Evolutionary conservation across 1,140 invertebrate genomes (phyloP).

Genomic region (Drosophila murphyi): DNA sequence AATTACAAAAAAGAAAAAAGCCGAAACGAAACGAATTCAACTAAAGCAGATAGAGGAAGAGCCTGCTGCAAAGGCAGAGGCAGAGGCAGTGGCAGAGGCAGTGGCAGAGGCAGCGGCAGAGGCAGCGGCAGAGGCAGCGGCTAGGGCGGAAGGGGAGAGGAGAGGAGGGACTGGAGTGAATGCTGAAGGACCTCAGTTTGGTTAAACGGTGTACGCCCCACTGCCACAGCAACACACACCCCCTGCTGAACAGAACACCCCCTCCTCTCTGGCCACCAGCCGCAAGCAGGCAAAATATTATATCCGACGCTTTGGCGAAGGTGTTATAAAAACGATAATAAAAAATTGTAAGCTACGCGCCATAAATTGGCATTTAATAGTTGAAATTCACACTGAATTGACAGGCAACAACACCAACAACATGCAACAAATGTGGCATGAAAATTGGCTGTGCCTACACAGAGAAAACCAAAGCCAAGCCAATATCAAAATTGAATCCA

Average conservation of each 20-base stretch:
- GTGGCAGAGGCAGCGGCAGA: background rate
- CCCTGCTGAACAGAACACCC: background rate
- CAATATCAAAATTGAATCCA: background rate
- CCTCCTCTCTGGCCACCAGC: background rate
- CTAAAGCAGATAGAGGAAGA: no score
- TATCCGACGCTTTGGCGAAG: constrained; percentile 34
- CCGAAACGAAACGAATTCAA: background rate
- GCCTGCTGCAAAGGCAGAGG: background rate
- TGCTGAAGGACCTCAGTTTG: constrained; percentile 46
- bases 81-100: background rate
- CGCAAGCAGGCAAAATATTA: background rate
- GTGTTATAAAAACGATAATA: constrained; percentile 81
- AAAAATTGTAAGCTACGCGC: constrained; percentile 82
- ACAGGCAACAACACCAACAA: constrained; percentile 50
- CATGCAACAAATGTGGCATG: constrained; percentile 41
- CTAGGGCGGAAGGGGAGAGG: background rate
- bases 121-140: background rate
- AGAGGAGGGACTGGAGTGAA: constrained; percentile 1
- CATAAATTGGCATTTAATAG: constrained; percentile 83
- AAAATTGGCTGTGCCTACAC: constrained; percentile 35
- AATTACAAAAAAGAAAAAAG: background rate
- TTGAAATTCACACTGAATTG: constrained; percentile 82
- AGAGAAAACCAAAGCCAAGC: background rate
- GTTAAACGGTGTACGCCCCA: constrained; percentile 43
- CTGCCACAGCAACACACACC: constrained; percentile 26